A percentile compares a stretch with the other conserved stretches of the same genome.
These are phyloP conservation scores for Capromys pilorides DNA, from an alignment of 2,797 vertebrate genomes.

Conservation along the genomic window DNA sequence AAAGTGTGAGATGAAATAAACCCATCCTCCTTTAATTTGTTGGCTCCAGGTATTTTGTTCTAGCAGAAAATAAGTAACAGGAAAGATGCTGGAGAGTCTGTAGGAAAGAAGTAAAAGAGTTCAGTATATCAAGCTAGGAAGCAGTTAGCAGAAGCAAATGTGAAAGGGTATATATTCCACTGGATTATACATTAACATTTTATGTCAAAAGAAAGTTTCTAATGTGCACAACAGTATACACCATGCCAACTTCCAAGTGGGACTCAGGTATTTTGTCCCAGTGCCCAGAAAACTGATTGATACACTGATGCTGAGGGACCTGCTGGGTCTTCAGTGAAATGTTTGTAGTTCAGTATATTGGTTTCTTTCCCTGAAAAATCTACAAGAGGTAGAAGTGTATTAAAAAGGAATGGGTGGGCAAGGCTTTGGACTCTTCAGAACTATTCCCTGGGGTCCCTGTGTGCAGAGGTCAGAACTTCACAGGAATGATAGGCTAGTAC, in stretches of 20 bases:
- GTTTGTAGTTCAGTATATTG: not conserved
- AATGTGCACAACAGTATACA: not conserved
- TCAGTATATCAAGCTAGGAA: slow-evolving; percentile 27
- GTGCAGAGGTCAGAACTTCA: slow-evolving; percentile 88
- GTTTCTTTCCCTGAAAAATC: not conserved
- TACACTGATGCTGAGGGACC: not conserved
- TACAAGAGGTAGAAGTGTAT: not conserved
- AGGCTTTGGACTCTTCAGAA: not conserved
- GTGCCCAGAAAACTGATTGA: not conserved
- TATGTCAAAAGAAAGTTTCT: not conserved
- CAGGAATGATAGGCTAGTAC: slow-evolving; percentile 96
- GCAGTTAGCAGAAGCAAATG: not conserved
- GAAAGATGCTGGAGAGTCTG: not conserved
- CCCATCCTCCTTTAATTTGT: not conserved
- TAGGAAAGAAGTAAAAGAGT: not conserved
- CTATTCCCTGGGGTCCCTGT: not conserved
- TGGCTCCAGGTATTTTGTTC: not conserved
- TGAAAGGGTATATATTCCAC: not conserved
- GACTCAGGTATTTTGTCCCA: not conserved
- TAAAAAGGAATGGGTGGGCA: not conserved
- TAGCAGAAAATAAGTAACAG: not conserved
- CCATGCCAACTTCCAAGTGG: not conserved
- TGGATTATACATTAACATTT: not conserved
- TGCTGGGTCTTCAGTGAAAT: not conserved
- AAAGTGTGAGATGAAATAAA: not conserved